Percentiles rank a stretch among this genome's conserved stretches.
phyloP scores from a whole-genome alignment of 2,113 vertebrate genomes.

The Paradisaea rubra region DNA sequence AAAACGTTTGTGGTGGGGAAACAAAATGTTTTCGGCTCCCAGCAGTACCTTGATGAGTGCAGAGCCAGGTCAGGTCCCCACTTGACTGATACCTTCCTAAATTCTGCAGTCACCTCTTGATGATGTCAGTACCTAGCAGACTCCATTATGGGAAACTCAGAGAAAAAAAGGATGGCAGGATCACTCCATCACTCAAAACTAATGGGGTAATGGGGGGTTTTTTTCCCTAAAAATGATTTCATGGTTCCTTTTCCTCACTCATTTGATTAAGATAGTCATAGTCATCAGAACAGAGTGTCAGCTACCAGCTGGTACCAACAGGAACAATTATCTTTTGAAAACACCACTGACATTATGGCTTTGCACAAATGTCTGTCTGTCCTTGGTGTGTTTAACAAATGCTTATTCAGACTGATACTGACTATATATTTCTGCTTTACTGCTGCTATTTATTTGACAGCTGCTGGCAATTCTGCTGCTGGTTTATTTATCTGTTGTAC shows the following conservation, averaged over 20 bases:
- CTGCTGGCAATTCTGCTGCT: slow-evolving; percentile 15
- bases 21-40: neutral
- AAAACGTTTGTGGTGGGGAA: neutral
- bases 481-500: slow-evolving; percentile 21
- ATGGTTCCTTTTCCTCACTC: neutral
- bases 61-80: neutral
- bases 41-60: fast-evolving
- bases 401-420: neutral
- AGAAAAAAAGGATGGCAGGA: neutral
- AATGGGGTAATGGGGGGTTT: fast-evolving
- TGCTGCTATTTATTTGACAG: slow-evolving; percentile 29
- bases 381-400: slow-evolving; percentile 17
- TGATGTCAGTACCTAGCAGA: neutral
- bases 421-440: neutral
- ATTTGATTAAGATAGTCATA: neutral
- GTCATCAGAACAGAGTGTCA: neutral
- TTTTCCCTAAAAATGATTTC: neutral
- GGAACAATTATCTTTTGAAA: neutral
- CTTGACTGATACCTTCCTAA: neutral
- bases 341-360: neutral
- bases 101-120: neutral
- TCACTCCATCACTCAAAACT: neutral
- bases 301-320: neutral
- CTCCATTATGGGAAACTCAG: neutral
- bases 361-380: neutral